A percentile compares a stretch with the other conserved stretches of the same genome.
These are phyloP conservation scores for Neotoma lepida DNA, from an alignment of 2,113 vertebrate species.

Conservation along the genomic window DNA sequence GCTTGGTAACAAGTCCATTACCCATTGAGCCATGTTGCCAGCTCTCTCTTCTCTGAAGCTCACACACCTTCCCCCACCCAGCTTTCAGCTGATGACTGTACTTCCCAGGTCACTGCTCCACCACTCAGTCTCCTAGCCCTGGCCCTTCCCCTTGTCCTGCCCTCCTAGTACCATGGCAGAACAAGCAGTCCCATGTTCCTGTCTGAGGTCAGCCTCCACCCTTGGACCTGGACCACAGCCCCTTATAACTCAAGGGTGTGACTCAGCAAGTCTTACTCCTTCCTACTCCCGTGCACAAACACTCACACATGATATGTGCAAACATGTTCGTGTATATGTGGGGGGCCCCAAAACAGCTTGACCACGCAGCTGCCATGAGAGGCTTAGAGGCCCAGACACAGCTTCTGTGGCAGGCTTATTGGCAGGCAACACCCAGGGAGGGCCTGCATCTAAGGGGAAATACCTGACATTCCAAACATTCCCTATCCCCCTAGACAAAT, in stretches of 20 bases:
- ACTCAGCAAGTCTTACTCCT: too few relatives aligned
- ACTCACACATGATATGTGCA: not conserved
- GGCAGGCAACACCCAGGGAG: too few relatives aligned
- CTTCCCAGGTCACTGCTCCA: not conserved
- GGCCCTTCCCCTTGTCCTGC: not conserved
- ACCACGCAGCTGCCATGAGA: too few relatives aligned
- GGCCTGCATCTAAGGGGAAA: too few relatives aligned
- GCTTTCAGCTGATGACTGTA: not conserved
- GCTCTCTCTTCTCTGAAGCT: not conserved
- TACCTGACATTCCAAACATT: too few relatives aligned
- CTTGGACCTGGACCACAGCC: not conserved
- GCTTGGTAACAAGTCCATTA: not conserved
- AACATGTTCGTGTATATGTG: not conserved
- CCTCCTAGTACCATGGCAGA: not conserved
- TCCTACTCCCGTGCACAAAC: too few relatives aligned
- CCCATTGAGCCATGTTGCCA: too few relatives aligned
- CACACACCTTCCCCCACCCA: not conserved
- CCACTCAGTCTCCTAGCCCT: not conserved
- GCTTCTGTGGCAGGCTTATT: too few relatives aligned
- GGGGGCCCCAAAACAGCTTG: too few relatives aligned
- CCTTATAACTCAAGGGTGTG: not conserved
- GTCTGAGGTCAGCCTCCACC: not conserved
- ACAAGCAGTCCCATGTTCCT: too few relatives aligned
- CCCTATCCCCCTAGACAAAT: too few relatives aligned
- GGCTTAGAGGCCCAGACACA: too few relatives aligned